Evolutionary conservation across 2,113 vertebrate genomes (phyloP), one percentile per base, ranked within the genome.

Genomic region (Hiodon alosoides): DNA sequence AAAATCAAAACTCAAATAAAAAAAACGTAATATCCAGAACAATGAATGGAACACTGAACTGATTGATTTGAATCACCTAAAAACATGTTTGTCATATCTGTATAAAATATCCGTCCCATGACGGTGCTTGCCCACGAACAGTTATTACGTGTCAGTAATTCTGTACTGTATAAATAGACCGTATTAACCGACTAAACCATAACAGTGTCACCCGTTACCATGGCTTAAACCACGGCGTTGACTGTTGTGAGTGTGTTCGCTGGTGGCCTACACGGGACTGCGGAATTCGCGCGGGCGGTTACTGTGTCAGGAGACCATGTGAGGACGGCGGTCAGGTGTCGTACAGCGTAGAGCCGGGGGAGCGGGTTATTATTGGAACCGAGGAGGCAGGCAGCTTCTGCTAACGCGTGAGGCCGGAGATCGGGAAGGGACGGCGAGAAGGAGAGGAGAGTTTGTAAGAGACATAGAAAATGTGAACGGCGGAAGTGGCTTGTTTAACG

Each of bases 271-370:
- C 87, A 89, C 84, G 81, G 83, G 86, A 86, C 84, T 89, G 85
- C 85, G 84, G 86, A 84, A 86, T 87, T 83, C 69, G 74, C 82
- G 77, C 54, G 77, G 80, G 17, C 78, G 81, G 84, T 81, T 83
- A 87, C 85, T 84, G 86, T 89, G 87, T 89, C 85, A 89, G 86
- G 75, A 89, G 86, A 84, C 85, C 90, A 82, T 90, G 90, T 91
- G 89, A 92, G 88, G 31, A 80, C 82, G 72, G 77, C 83, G 87
- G 90, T 91, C 90, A 92, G 90, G 89, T 91, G 90, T 90, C 83
- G 81, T 78, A 84, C 84, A 71, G 87, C 88, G 82, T 76, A 52
- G 74, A 82, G 88, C 89, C 88, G 86, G 76, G 79, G 83, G 79
- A 88, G 86, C 81, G 78, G 78, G 85, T 85, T 91, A 88, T 91